These are phyloP conservation scores for Apostichopus leukothele DNA, from an alignment of 53 echinoderm and acorn worm genomes.

Conservation along the genomic window DNA sequence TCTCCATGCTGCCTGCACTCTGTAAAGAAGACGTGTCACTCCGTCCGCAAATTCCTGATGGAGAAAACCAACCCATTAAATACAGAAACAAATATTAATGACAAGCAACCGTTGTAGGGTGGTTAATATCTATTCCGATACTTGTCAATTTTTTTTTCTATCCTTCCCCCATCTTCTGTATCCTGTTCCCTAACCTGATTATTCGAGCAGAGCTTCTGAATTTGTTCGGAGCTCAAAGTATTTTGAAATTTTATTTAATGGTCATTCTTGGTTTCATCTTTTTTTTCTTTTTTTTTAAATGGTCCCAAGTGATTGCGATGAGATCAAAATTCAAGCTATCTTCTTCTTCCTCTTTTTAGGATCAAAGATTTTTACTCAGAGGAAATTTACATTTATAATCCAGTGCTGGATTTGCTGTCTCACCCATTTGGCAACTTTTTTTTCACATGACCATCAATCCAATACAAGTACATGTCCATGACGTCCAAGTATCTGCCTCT, in stretches of 20 bases:
- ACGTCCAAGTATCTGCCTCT: neutral
- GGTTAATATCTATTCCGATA: neutral
- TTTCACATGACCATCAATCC: neutral
- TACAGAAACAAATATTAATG: slow-evolving; percentile 1
- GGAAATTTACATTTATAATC: neutral
- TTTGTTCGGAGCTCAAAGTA: neutral
- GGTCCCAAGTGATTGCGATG: slow-evolving; percentile 27
- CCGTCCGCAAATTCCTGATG: neutral
- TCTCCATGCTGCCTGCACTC: slow-evolving; percentile 17
- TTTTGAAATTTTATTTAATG: neutral
- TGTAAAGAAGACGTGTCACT: neutral
- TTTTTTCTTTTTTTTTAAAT: neutral
- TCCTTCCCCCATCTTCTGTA: neutral
- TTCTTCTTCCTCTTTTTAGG: neutral
- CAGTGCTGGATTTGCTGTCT: neutral
- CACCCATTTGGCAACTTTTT: too few relatives aligned
- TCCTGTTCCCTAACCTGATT: slow-evolving; percentile 18
- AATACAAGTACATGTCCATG: neutral
- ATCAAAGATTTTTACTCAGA: neutral
- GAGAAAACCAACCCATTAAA: neutral
- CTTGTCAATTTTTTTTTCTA: neutral
- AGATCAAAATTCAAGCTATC: neutral
- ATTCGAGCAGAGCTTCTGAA: neutral
- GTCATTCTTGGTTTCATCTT: neutral
- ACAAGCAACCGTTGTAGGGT: neutral